Conservation (phyloP, 2,113 vertebrate genomes). For the Nycticorax nycticorax region DNA sequence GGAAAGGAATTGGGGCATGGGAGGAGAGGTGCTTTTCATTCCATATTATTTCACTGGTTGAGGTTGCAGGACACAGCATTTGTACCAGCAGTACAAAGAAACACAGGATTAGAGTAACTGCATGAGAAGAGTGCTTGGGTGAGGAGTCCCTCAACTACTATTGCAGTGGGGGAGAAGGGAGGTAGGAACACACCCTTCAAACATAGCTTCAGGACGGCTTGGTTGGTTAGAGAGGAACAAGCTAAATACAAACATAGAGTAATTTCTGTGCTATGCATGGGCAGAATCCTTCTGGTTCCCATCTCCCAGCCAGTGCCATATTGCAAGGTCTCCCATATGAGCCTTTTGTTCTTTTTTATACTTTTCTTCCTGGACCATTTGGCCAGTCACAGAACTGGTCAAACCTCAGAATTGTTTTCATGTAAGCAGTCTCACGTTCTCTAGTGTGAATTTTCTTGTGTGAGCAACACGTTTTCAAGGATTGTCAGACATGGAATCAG, state of each 20-base stretch:
- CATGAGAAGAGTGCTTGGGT: neutral
- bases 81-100: neutral
- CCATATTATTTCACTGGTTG: neutral
- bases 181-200: neutral
- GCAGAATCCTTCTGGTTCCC: neutral
- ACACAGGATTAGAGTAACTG: neutral
- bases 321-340: neutral
- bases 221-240: neutral
- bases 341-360: neutral
- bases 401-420: neutral
- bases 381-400: neutral
- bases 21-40: neutral
- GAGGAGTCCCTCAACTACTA: neutral
- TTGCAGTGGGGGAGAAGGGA: neutral
- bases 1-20: neutral
- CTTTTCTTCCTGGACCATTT: neutral
- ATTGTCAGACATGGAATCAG: neutral
- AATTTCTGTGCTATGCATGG: neutral
- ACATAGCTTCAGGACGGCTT: neutral
- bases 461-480: neutral
- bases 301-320: neutral
- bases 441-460: neutral
- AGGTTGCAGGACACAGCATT: neutral
- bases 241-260: neutral
- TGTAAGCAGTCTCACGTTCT: neutral